Evolutionary conservation across 2,113 vertebrate genomes (phyloP).

Genomic region (Dicentrarchus labrax): DNA sequence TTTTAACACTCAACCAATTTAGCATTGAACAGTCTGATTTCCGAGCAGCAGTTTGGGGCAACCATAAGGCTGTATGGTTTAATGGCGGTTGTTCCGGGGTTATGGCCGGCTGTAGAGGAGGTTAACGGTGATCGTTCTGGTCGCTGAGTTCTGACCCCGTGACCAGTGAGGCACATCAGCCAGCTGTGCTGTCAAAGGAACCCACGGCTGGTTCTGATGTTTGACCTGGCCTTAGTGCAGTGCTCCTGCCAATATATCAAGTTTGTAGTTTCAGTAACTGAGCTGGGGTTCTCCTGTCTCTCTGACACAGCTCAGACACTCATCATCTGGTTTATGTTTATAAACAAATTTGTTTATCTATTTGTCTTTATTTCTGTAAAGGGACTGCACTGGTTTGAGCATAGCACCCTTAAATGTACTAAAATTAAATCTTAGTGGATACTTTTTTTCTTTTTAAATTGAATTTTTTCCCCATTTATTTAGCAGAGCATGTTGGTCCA

Average conservation of each 20-base stretch:
- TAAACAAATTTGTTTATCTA: not conserved
- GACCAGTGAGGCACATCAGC: slow-evolving; percentile 85
- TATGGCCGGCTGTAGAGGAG: slow-evolving; percentile 74
- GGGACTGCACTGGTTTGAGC: not conserved
- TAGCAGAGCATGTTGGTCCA: not conserved
- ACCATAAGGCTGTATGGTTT: slow-evolving; percentile 51
- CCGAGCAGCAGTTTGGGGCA: slow-evolving; percentile 32
- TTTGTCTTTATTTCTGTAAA: slow-evolving; percentile 29
- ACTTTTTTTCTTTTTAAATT: not conserved
- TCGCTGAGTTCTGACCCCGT: slow-evolving; percentile 88
- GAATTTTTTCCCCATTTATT: not conserved
- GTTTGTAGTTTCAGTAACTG: slow-evolving; percentile 44
- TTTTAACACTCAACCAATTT: slow-evolving; percentile 43
- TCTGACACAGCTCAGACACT: slow-evolving; percentile 8
- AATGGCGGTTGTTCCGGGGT: slow-evolving; percentile 68
- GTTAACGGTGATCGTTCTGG: slow-evolving; percentile 80
- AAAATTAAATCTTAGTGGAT: not conserved
- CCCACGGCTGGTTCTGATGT: slow-evolving; percentile 54
- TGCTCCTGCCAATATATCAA: slow-evolving; percentile 21
- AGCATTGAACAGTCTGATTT: slow-evolving; percentile 18
- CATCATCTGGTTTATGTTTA: not conserved
- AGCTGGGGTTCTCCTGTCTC: slow-evolving; percentile 10
- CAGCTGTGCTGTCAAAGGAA: slow-evolving; percentile 91
- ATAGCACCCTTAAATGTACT: not conserved
- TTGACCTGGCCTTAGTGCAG: slow-evolving; percentile 24